A percentile compares a stretch with the other conserved stretches of the same genome.
phyloP scores from a whole-genome alignment of 1,140 invertebrate genomes.

The Notospermus geniculatus region DNA sequence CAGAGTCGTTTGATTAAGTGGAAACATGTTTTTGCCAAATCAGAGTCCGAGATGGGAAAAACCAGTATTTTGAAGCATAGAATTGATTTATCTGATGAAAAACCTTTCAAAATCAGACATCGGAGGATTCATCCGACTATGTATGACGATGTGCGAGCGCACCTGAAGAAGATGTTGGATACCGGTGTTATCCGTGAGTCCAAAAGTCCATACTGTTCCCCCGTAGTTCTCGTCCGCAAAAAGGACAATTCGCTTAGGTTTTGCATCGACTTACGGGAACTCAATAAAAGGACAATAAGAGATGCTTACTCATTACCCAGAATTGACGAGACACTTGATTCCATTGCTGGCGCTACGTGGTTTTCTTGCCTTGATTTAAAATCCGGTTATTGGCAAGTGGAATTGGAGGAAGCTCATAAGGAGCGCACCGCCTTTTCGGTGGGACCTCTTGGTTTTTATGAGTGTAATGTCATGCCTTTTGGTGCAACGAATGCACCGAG shows the following conservation, averaged over 20 bases:
- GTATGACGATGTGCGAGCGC: conserved; percentile 14
- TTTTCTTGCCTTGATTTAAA: conserved; percentile 57
- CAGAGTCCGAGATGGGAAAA: conserved; percentile 16
- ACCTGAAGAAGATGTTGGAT: conserved; percentile 7
- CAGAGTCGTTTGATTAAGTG: no score
- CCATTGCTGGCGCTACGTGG: conserved; percentile 40
- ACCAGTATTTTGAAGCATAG: conserved; percentile 16
- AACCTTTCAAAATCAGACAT: conserved; percentile 15
- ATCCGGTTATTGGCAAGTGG: conserved; percentile 56
- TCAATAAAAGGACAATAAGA: conserved; percentile 52
- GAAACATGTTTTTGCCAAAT: neutral
- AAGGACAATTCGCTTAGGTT: conserved; percentile 53
- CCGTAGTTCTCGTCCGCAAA: conserved; percentile 56
- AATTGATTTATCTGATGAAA: conserved; percentile 15
- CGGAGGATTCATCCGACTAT: conserved; percentile 16
- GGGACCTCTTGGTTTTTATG: conserved; percentile 20
- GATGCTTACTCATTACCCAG: conserved; percentile 59
- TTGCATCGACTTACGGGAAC: conserved; percentile 55
- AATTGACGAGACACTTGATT: conserved; percentile 55
- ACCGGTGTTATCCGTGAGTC: no score
- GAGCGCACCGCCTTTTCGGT: conserved; percentile 23
- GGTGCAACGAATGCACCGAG: conserved; percentile 21
- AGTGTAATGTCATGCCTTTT: conserved; percentile 21
- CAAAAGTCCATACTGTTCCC: neutral
- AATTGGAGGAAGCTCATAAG: conserved; percentile 29